These are phyloP conservation scores for Tethea ocularis DNA, from an alignment of 2,888 invertebrate species.

Conservation along the genomic window DNA sequence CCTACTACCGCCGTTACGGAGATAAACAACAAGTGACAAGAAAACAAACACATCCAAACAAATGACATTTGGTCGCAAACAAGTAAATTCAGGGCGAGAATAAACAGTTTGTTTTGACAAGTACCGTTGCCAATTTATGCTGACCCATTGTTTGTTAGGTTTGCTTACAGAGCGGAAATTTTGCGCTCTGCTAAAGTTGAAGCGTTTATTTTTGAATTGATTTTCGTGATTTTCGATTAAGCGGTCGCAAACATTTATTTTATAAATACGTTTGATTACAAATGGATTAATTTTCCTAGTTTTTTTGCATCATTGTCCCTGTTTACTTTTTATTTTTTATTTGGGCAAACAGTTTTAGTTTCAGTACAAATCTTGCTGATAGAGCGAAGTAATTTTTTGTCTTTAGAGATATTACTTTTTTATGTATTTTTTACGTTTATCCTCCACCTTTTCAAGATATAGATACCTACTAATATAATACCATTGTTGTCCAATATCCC, in stretches of 20 bases:
- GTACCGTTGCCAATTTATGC: slow-evolving; percentile 14
- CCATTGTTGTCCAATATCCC: no score
- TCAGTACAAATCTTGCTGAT: no score
- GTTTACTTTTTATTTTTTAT: no score
- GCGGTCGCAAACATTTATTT: neutral
- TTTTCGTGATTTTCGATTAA: neutral
- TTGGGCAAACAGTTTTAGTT: no score
- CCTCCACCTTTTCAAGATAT: no score
- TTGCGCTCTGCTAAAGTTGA: slow-evolving; percentile 29
- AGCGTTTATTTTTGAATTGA: slow-evolving; percentile 14
- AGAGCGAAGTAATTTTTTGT: no score
- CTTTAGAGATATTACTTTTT: no score
- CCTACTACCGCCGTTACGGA: slow-evolving; percentile 21
- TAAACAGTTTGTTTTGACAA: slow-evolving; percentile 41
- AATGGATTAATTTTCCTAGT: no score
- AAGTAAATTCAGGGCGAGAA: slow-evolving; percentile 31
- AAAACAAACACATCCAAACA: slow-evolving; percentile 50
- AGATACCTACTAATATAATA: no score
- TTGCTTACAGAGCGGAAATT: slow-evolving; percentile 26
- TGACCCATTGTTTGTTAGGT: slow-evolving; percentile 24
- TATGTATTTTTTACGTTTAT: no score
- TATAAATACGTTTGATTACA: no score
- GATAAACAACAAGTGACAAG: slow-evolving; percentile 37
- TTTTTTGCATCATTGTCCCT: no score
- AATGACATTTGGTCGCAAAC: slow-evolving; percentile 39